Evolutionary conservation across 2,888 invertebrate genomes (phyloP).

Genomic region (Diarsia brunnea): DNA sequence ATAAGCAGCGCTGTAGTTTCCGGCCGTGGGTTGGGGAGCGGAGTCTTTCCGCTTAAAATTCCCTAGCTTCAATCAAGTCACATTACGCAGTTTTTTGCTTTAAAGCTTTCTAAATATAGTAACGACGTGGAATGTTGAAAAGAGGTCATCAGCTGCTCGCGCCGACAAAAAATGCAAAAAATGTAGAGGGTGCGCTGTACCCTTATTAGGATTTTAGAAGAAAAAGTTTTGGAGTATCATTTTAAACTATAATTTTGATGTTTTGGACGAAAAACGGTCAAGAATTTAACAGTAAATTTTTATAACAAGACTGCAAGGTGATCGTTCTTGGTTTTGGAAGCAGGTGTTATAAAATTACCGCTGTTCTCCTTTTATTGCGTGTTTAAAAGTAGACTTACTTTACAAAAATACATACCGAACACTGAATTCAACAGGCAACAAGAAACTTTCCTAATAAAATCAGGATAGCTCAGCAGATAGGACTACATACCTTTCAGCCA

Average conservation of each 20-base stretch:
- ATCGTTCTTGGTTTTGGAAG: neutral
- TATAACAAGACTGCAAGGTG: slow-evolving; percentile 29
- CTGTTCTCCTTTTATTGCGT: neutral
- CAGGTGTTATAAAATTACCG: slow-evolving; percentile 23
- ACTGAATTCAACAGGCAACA: slow-evolving; percentile 5
- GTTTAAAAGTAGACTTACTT: neutral
- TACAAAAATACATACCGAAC: neutral
- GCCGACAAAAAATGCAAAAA: slow-evolving; percentile 53
- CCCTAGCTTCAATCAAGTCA: slow-evolving; percentile 61
- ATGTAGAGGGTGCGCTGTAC: slow-evolving; percentile 54
- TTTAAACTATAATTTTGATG: slow-evolving; percentile 25
- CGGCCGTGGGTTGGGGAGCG: slow-evolving; percentile 57
- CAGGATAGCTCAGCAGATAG: slow-evolving; percentile 12
- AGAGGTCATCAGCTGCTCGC: slow-evolving; percentile 64
- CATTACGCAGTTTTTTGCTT: slow-evolving; percentile 66
- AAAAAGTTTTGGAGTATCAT: slow-evolving; percentile 11
- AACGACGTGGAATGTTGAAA: slow-evolving; percentile 65
- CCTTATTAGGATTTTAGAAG: slow-evolving; percentile 54
- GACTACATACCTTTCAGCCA: neutral
- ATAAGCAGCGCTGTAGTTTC: slow-evolving; percentile 67
- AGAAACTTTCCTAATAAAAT: slow-evolving; percentile 1
- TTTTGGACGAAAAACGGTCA: slow-evolving; percentile 7
- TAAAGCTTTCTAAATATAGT: slow-evolving; percentile 67
- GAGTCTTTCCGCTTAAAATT: slow-evolving; percentile 64
- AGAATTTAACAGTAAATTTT: slow-evolving; percentile 14